Base-by-base conservation (phyloP, 23 tunicate genomes). In the Trididemnum miniatum region DNA sequence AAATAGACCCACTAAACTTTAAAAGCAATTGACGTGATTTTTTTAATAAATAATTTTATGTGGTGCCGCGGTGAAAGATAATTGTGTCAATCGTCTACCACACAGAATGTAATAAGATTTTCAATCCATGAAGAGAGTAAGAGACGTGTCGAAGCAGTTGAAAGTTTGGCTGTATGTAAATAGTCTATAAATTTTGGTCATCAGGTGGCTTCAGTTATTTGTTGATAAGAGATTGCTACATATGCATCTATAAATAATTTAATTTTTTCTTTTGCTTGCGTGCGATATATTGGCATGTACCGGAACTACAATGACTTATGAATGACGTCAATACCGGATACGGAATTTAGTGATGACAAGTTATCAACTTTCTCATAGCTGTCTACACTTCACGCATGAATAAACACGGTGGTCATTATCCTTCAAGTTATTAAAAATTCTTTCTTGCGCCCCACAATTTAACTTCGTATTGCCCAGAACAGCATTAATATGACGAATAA, bases 381-480 rank as follows among this genome's bases (percentile, higher is more conserved):
- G 75, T 67, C 7, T 7, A 4, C 38, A 12, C 7, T 31, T 67
- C 12, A 33, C 75, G 75, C 18, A 32, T 22, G n/a, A 67, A 24
- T 67, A 24, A 32, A 31, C 38, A 31, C 7, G 25, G 32, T 28
- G 79, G 79, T 40, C 31, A 74, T 74, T 74, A 74, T 39, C 59
- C 32, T 24, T 26, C 15, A 74, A 74, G 79, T 74, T 74, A 74
- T 74, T 74, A 74, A 74, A 74, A 74, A 74, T 24, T 59, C 79
- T 24, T 37, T 38, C 59, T 3, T 59, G 15, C 26, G 62, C 28
- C 79, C 79, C 59, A 12, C 62, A 49, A 74, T 74, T 74, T 71
- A 26, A 34, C 9, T 31, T 37, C 20, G 5, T 28, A 20, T 28
- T 25, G 59, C 18, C 79, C 5, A 22, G 5, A 31, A 24, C n/a